A percentile compares a stretch with the other conserved stretches of the same genome.
phyloP scores from a whole-genome alignment of 2,888 invertebrate genomes.

The Girardia tigrina region DNA sequence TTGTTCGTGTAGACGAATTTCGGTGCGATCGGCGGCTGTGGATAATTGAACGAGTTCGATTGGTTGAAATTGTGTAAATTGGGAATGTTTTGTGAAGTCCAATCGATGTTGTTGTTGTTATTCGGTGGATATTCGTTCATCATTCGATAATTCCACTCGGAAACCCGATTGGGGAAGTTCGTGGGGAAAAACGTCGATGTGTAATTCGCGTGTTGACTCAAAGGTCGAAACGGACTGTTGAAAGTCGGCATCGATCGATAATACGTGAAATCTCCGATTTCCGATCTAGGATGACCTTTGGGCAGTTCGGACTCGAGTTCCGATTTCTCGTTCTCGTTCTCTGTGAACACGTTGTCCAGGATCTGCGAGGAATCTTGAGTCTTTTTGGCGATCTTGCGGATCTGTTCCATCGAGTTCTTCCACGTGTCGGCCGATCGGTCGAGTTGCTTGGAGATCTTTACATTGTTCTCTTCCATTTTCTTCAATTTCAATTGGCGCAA shows the following conservation, averaged over 20 bases:
- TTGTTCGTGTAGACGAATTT: background rate
- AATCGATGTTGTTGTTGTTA: background rate
- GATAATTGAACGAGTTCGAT: background rate
- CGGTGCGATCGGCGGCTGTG: background rate
- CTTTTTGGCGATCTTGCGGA: background rate
- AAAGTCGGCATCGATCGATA: background rate
- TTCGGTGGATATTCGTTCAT: background rate
- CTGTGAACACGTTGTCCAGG: background rate
- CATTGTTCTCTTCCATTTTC: background rate
- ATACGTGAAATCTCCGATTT: background rate
- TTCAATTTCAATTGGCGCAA: background rate
- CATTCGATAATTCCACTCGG: background rate
- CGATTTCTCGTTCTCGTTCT: background rate
- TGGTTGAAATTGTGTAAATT: background rate
- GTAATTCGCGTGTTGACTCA: background rate
- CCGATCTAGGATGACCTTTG: background rate
- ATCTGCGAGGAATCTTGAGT: background rate
- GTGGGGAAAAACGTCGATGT: background rate
- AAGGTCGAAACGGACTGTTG: background rate
- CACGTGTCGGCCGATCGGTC: background rate
- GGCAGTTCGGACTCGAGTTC: background rate
- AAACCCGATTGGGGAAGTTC: background rate
- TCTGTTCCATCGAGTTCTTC: slow-evolving; percentile 7
- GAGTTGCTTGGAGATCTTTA: background rate
- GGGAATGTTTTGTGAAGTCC: background rate